Base-by-base conservation (phyloP, 2,113 vertebrate species). In the Amphilophus citrinellus region DNA sequence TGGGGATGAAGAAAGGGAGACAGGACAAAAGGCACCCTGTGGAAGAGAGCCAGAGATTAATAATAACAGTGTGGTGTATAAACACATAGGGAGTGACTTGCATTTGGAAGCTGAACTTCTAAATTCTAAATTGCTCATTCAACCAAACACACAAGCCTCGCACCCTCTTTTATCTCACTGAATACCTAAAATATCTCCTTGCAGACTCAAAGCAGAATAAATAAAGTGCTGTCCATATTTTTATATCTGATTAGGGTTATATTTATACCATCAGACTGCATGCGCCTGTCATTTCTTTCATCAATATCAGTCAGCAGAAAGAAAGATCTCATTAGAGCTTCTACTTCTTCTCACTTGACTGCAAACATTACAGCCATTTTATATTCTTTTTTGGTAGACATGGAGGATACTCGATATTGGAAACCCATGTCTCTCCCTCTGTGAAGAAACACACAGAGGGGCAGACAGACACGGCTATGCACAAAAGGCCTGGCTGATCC, bases 401-500 rank as follows among this genome's bases (percentile, higher is more conserved):
- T 7, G 24, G 56, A 61, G 30, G 59, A 32, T 35, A 61, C 24
- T 58, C 13, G 80, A 39, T 57, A 57, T 77, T 14, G 68, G 53
- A 87, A 82, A 32, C 14, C 15, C 32, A 20, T 62, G 47, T 66
- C 27, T n/a, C 62, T 66, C 68, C 77, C 63, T 56, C 18, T 58
- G 53, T 83, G 78, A 68, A 63, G 63, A 77, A 62, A 87, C 59
- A 86, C 35, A 68, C 61, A 86, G 66, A 77, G 22, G 57, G 77
- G 37, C 39, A 6, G 24, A 10, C 58, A 88, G 79, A 85, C 76
- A 82, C 18, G 76, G 65, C 87, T 76, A 79, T 24, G 81, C 37
- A 84, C 76, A 86, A 83, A 87, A 88, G 76, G 61, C 44, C 58
- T 71, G 80, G 83, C 30, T 58, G 73, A 86, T 61, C 63, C 75